Evolutionary conservation across 2,113 vertebrate genomes (phyloP), one percentile per base, ranked within the genome.

Genomic region (Hiodon tergisus): DNA sequence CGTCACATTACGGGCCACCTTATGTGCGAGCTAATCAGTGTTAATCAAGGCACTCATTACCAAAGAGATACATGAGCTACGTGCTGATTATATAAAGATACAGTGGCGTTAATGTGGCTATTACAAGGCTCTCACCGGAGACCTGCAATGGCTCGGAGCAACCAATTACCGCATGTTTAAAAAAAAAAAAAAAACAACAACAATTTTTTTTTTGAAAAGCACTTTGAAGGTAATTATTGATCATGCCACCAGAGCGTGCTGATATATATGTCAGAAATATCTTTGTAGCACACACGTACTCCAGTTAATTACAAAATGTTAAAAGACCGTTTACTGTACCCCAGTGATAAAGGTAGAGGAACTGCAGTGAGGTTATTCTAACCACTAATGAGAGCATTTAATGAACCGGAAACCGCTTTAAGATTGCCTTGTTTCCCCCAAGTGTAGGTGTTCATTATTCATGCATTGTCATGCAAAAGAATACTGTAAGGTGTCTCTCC

Each of bases 141-240:
- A 67, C 72, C 48, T 13, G 52, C 5, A 71, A 9, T 10, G 58
- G 46, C 50, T 51, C 46, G 60, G 54, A 72, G 65, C 50, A 74
- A 62, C 76, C 76, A 78, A 85, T 79, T 75, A 65, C 62, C 72
- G 72, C 79, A 73, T 2, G 31, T 77, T 79, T 79, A 76, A 11
- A 75, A 67, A 68, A 52, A 66, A 67, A 76, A 63, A 46, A 4
- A 3, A 13, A 16, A 4, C 14, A 4, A n/a, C n/a, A n/a, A n/a
- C n/a, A n/a, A n/a, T n/a, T n/a, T n/a, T n/a, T n/a, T n/a, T n/a
- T n/a, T n/a, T n/a, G n/a, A 31, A 31, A 31, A 31, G 31, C 31
- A 31, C 31, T 31, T 31, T 31, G 51, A 13, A 67, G 73, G 53
- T 48, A 57, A 69, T 75, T 71, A 76, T 71, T 76, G 75, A 66